Conservation (phyloP, 2,888 invertebrate genomes). For the Scelioninae gen. 1 region DNA sequence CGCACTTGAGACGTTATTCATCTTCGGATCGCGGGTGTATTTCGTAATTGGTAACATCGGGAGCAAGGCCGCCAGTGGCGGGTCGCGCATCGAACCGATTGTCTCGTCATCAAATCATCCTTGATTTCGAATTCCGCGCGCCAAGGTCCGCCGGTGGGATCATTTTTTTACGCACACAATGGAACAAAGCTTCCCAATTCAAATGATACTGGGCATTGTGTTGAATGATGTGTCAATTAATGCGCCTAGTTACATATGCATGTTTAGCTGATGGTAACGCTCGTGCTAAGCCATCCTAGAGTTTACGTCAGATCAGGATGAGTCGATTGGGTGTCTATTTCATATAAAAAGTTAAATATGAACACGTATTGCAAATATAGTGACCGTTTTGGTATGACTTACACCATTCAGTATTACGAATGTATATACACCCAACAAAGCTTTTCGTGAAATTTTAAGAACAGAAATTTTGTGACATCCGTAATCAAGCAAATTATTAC, state of each 20-base stretch:
- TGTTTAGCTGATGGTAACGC: slow-evolving; percentile 29
- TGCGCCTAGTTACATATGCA: slow-evolving; percentile 51
- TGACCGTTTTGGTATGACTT: no score
- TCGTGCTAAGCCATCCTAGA: no score
- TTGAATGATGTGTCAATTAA: slow-evolving; percentile 65
- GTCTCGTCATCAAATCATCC: slow-evolving; percentile 58
- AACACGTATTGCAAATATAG: no score
- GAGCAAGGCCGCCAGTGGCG: slow-evolving; percentile 76
- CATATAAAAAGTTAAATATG: no score
- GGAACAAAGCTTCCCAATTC: slow-evolving; percentile 66
- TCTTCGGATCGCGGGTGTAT: slow-evolving; percentile 70
- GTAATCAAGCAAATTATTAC: no score
- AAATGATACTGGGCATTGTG: slow-evolving; percentile 60
- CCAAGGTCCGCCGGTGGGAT: slow-evolving; percentile 57
- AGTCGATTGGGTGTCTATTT: no score
- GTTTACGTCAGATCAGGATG: no score
- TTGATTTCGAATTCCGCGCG: slow-evolving; percentile 69
- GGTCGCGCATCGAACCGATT: slow-evolving; percentile 45
- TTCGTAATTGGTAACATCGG: slow-evolving; percentile 77
- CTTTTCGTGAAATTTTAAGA: no score
- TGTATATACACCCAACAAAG: no score
- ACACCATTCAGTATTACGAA: no score
- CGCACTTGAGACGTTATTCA: slow-evolving; percentile 70
- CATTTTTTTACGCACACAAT: slow-evolving; percentile 59
- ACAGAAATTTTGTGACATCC: no score